Conservation (phyloP, 2,888 invertebrate species). For the Cyaniris semiargus region DNA sequence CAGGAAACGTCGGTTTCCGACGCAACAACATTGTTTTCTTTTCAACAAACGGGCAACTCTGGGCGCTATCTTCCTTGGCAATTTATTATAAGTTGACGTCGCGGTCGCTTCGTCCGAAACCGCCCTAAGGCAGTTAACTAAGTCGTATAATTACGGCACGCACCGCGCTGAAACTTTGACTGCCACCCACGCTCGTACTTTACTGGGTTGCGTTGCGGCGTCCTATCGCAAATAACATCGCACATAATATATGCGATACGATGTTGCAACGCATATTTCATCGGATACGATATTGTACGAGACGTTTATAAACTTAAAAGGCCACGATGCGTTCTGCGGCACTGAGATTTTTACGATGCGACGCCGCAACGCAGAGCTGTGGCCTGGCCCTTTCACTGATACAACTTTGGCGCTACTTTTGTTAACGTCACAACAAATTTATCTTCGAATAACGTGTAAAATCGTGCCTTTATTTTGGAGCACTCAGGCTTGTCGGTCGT, state of each 20-base stretch:
- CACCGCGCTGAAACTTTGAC: slow-evolving; percentile 1
- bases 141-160: slow-evolving; percentile 3
- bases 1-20: no score
- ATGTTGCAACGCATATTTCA: no score
- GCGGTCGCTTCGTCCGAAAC: not conserved
- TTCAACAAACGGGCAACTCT: no score
- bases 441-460: not conserved
- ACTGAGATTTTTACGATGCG: no score
- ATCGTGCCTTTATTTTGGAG: not conserved
- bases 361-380: no score
- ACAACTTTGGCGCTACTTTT: not conserved
- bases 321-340: no score
- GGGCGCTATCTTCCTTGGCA: not conserved
- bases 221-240: no score
- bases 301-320: no score
- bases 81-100: not conserved
- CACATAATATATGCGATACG: no score
- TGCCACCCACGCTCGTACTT: not conserved
- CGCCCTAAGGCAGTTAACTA: not conserved
- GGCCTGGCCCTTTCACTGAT: not conserved
- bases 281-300: no score
- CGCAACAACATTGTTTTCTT: no score
- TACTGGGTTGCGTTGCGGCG: not conserved
- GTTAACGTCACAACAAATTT: slow-evolving; percentile 19
- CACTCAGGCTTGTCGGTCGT: not conserved